Base-by-base conservation (phyloP, 2,113 vertebrate species). In the Triplophysa dalaica region DNA sequence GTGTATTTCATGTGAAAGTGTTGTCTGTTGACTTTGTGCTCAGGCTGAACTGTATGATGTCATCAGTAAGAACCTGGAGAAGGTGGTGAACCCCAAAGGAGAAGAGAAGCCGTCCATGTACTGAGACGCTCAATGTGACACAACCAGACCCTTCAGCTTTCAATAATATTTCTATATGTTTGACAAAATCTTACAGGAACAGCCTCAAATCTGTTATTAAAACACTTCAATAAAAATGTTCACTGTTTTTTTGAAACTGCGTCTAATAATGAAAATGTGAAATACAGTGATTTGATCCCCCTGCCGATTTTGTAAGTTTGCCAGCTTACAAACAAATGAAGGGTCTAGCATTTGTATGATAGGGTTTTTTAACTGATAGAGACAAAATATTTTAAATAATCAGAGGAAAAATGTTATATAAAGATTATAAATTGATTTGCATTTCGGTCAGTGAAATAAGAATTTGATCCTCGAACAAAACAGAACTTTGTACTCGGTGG, bases 81-180 rank as follows among this genome's bases (percentile, higher is more conserved):
- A 96, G 85, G 92, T 97, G 78, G 94, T 93, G 69, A 96, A 96
- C 17, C 96, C 96, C 0, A 97, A 97, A 86, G 96, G 96, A 85
- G 95, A 96, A 83, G 96, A 96, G 88, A 97, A 96, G 85, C 90
- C 94, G 0, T 93, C 94, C 45, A 97, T 97, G 96, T 97, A 95
- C 80, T 95, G 87, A 93, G 52, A 61, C 22, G 54, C 19, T 8
- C 3, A 56, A 19, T 56, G 52, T n/a, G 17, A 16, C 14, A 4
- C 7, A 9, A 19, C 19, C 2, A 21, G 19, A 21, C 19, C 19
- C 6, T 38, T 6, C 33, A 58, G 54, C 7, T 21, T 19, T 58
- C 19, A 58, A 58, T 17, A 19, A 56, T 16, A 10, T 8, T 8
- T 58, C 2, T 9, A 58, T 8, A 58, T n/a, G 54, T 58, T 58